Conservation (phyloP, 2,888 invertebrate species). For the Lithodes maja region DNA sequence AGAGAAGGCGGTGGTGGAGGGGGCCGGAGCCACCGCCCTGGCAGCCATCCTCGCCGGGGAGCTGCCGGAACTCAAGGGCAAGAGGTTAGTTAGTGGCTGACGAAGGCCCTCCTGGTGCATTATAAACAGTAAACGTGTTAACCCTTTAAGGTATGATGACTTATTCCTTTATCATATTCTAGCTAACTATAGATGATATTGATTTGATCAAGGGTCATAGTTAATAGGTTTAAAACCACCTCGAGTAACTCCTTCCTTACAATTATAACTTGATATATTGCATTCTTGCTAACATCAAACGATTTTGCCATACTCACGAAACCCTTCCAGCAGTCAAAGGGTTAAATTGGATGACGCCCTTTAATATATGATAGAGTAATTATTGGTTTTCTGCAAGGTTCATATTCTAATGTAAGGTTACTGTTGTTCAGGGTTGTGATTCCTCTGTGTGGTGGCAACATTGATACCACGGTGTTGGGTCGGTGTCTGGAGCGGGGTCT, state of each 20-base stretch:
- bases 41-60: slow-evolving; percentile 89
- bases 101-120: no score
- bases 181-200: no score
- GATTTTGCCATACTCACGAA: background rate
- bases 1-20: slow-evolving; percentile 93
- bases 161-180: no score
- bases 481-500: slow-evolving; percentile 90
- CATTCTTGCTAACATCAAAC: no score
- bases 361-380: background rate
- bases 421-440: slow-evolving; percentile 83
- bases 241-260: no score
- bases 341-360: background rate
- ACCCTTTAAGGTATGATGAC: no score
- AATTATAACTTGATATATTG: no score
- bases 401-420: background rate
- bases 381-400: background rate
- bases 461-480: slow-evolving; percentile 92
- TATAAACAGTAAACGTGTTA: no score
- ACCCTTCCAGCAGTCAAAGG: background rate
- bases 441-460: slow-evolving; percentile 91
- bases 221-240: no score
- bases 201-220: no score
- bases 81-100: slow-evolving; percentile 75
- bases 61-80: slow-evolving; percentile 86
- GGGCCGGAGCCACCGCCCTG: slow-evolving; percentile 89